These are phyloP conservation scores for Dendrocincla tyrannina DNA, from an alignment of 2,797 vertebrate species.

Conservation along the genomic window DNA sequence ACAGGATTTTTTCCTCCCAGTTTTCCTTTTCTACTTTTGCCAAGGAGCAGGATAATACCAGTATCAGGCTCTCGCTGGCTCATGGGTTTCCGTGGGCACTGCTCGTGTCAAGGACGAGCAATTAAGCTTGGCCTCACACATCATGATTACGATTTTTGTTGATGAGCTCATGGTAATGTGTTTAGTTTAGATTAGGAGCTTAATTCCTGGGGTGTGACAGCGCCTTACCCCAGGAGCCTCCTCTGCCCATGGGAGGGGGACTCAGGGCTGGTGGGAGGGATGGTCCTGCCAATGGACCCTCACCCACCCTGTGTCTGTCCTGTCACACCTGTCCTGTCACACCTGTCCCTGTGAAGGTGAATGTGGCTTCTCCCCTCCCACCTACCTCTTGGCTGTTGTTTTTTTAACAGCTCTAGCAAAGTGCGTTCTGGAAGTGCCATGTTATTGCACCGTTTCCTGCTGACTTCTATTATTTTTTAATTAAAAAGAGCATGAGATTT, in stretches of 20 bases:
- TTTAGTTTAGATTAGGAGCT: slow-evolving; percentile 54
- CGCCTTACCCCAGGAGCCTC: rapidly evolving
- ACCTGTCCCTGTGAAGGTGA: not conserved
- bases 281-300: not conserved
- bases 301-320: not conserved
- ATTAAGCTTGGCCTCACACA: slow-evolving; percentile 67
- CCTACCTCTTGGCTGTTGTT: not conserved
- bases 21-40: slow-evolving; percentile 46
- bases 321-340: not conserved
- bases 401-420: not conserved
- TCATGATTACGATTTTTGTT: slow-evolving; percentile 73
- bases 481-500: not conserved
- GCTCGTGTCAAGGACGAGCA: slow-evolving; percentile 71
- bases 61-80: slow-evolving; percentile 59
- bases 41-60: slow-evolving; percentile 26
- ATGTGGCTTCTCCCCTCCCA: rapidly evolving
- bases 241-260: not conserved
- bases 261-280: not conserved
- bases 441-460: not conserved
- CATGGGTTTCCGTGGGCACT: slow-evolving; percentile 61
- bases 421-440: not conserved
- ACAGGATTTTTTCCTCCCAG: rapidly evolving
- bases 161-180: slow-evolving; percentile 66
- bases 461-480: not conserved
- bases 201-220: not conserved